Evolutionary conservation across 2,113 vertebrate genomes (phyloP).

Genomic region (Centropus bengalensis): DNA sequence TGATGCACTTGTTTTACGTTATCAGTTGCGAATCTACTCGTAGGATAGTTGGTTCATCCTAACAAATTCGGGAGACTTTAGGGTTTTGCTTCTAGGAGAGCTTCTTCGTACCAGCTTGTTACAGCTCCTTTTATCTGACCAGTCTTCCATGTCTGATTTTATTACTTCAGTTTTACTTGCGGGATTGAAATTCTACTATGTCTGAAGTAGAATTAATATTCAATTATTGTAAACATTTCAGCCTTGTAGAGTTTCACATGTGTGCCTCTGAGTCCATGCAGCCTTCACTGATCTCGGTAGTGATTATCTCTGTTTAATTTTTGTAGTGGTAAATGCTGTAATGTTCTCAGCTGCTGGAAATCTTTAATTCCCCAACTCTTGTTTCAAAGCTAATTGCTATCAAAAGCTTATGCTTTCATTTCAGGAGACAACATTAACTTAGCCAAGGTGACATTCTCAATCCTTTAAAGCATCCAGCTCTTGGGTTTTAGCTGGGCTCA

Average conservation of each 20-base stretch:
- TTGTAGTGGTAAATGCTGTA: neutral
- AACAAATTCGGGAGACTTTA: neutral
- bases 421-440: neutral
- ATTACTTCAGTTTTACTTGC: neutral
- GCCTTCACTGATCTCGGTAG: neutral
- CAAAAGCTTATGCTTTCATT: neutral
- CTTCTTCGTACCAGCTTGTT: neutral
- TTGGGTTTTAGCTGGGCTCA: neutral
- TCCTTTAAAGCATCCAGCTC: neutral
- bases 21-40: neutral
- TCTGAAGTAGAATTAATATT: neutral
- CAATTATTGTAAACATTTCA: neutral
- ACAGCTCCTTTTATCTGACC: neutral
- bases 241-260: neutral
- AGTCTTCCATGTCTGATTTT: neutral
- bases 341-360: slow-evolving; percentile 14
- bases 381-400: slow-evolving; percentile 32
- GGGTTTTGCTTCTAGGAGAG: neutral
- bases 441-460: slow-evolving; percentile 38
- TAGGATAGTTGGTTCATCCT: neutral
- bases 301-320: slow-evolving; percentile 33
- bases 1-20: neutral
- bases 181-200: neutral
- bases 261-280: neutral
- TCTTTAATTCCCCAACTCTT: slow-evolving; percentile 7